Evolutionary conservation across 2,888 invertebrate species (phyloP).

Genomic region (Scrobipalpa costella): DNA sequence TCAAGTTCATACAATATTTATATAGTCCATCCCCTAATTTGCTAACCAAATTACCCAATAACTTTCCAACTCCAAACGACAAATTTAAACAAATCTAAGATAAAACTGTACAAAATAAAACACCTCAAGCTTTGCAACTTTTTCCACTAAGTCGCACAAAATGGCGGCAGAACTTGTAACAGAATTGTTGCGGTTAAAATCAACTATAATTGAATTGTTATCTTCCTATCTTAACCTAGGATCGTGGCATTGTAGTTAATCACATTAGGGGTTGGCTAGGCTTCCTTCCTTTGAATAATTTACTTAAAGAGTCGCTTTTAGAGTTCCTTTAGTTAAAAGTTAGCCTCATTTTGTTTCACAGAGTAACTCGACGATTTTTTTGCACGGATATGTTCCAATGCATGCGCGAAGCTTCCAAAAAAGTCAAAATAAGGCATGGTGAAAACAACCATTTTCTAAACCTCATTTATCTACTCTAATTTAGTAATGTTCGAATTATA

Average conservation of each 20-base stretch:
- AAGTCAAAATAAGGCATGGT: no score
- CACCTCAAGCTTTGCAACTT: constrained; percentile 19
- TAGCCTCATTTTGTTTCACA: neutral
- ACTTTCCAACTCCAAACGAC: neutral
- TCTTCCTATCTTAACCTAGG: constrained; percentile 49
- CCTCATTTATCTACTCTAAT: no score
- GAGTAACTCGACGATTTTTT: no score
- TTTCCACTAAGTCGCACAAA: constrained; percentile 21
- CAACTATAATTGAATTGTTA: constrained; percentile 54
- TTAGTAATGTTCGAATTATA: no score
- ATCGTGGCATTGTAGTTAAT: constrained; percentile 42
- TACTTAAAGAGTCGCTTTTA: constrained; percentile 26
- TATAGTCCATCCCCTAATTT: no score
- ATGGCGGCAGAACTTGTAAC: constrained; percentile 10
- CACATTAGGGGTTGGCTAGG: constrained; percentile 46
- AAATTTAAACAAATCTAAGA: neutral
- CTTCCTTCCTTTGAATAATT: constrained; percentile 30
- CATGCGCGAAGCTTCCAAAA: no score
- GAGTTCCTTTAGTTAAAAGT: neutral
- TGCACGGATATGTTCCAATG: no score
- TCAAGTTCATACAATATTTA: no score
- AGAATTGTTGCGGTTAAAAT: constrained; percentile 40
- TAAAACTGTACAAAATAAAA: constrained; percentile 8
- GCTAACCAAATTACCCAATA: neutral
- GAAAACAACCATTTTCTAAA: no score